Conservation (phyloP, 1,140 invertebrate genomes). For the Lepidurus packardi region DNA sequence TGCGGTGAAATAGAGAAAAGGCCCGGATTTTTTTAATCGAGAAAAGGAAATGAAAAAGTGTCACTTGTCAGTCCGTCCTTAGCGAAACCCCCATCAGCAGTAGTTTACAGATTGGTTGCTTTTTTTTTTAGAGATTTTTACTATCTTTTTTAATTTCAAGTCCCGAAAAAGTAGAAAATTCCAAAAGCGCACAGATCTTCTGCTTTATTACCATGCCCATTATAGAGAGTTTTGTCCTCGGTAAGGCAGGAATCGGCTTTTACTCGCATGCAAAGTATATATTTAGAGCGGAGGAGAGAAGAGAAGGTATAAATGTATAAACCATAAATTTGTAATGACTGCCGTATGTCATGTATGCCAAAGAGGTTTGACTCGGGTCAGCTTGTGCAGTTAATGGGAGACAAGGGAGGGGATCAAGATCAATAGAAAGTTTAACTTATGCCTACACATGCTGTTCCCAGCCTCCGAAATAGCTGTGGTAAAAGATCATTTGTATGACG, state of each 20-base stretch:
- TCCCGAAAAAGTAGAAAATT: neutral
- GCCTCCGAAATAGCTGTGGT: slow-evolving; percentile 8
- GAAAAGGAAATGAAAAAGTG: neutral
- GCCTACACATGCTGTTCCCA: slow-evolving; percentile 20
- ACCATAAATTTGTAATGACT: slow-evolving; percentile 6
- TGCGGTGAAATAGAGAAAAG: neutral
- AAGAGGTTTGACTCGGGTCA: neutral
- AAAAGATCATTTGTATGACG: slow-evolving; percentile 22
- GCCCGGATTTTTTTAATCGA: neutral
- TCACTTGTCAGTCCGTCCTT: neutral
- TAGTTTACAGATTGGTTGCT: too few relatives aligned
- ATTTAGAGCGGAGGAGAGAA: neutral
- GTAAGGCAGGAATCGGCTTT: neutral
- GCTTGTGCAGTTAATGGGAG: slow-evolving; percentile 21
- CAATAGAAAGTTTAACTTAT: slow-evolving; percentile 22
- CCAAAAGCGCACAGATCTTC: neutral
- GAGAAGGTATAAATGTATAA: neutral
- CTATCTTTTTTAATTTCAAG: too few relatives aligned
- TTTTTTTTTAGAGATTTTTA: too few relatives aligned
- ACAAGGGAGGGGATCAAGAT: slow-evolving; percentile 18
- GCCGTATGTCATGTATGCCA: slow-evolving; percentile 10
- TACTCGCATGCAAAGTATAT: neutral
- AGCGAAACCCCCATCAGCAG: neutral
- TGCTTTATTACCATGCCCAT: neutral
- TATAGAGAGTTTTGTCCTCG: neutral